Percentiles rank a stretch among this genome's conserved stretches.
Evolutionary conservation across 1,140 invertebrate species (phyloP).

Genomic region (Pachypeltis micranthus): DNA sequence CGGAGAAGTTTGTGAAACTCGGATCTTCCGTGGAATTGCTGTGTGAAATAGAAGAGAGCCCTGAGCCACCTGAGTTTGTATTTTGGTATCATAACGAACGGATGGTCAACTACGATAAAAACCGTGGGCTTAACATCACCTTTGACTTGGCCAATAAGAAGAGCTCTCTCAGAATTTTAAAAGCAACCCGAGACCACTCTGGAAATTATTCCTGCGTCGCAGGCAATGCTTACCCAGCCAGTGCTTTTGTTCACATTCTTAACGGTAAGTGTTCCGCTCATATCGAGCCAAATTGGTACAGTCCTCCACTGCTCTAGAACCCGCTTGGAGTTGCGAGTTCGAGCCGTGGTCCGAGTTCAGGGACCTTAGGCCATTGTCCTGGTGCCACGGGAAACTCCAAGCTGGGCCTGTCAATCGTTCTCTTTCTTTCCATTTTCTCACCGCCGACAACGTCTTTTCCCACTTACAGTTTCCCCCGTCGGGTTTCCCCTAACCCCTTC

Average conservation of each 20-base stretch:
- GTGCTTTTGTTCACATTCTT: slow-evolving; percentile 73
- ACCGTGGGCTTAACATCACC: slow-evolving; percentile 69
- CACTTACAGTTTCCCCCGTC: too few species aligned
- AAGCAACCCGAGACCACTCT: slow-evolving; percentile 55
- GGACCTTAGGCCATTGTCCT: too few species aligned
- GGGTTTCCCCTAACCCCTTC: too few species aligned
- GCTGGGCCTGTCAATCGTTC: too few species aligned
- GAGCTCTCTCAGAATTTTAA: slow-evolving; percentile 51
- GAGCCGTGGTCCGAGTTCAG: too few species aligned
- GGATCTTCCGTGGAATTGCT: slow-evolving; percentile 67
- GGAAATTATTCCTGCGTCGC: slow-evolving; percentile 81
- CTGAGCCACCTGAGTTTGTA: slow-evolving; percentile 67
- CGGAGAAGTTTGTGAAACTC: slow-evolving; percentile 74
- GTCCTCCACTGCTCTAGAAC: too few species aligned
- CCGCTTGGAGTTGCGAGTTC: too few species aligned
- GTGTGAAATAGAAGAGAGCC: slow-evolving; percentile 67
- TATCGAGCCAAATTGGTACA: too few species aligned
- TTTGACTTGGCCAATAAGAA: slow-evolving; percentile 47
- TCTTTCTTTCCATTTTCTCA: too few species aligned
- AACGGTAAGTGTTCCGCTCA: slow-evolving; percentile 52
- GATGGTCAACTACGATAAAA: slow-evolving; percentile 80
- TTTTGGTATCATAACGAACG: slow-evolving; percentile 85
- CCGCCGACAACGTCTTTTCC: too few species aligned
- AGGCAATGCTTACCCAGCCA: slow-evolving; percentile 70
- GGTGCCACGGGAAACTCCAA: too few species aligned